These are phyloP conservation scores for Terebella lapidaria DNA, from an alignment of 2,888 invertebrate species.

Conservation along the genomic window DNA sequence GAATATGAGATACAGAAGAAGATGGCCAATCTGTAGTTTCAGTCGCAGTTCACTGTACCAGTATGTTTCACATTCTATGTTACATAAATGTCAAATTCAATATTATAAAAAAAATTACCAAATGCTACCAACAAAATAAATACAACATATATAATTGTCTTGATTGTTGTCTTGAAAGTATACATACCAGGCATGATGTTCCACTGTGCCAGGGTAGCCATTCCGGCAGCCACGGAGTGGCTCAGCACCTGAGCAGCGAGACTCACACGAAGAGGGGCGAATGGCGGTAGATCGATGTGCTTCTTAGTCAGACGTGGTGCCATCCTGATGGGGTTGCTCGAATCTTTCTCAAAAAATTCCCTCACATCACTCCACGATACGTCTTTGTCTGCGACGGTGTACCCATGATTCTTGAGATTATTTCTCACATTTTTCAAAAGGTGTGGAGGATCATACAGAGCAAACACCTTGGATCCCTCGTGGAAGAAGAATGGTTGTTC, in stretches of 20 bases:
- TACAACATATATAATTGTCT: too few species aligned
- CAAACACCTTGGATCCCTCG: not conserved
- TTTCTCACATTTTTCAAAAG: conserved; percentile 10
- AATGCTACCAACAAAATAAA: too few species aligned
- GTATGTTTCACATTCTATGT: too few species aligned
- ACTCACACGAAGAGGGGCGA: not conserved
- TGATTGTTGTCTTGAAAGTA: too few species aligned
- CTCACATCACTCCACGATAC: conserved; percentile 5
- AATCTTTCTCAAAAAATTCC: conserved; percentile 11
- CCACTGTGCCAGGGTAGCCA: too few species aligned
- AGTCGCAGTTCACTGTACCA: too few species aligned
- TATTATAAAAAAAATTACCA: too few species aligned
- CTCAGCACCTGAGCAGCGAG: conserved; percentile 11
- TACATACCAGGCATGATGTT: too few species aligned
- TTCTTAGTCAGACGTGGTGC: conserved; percentile 1
- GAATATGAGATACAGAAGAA: too few species aligned
- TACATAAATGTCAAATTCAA: too few species aligned
- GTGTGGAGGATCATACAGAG: conserved; percentile 13
- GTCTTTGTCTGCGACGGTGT: not conserved
- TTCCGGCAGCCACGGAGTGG: conserved; percentile 6
- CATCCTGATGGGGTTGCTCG: not conserved
- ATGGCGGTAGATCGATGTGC: not conserved
- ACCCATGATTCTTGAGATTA: conserved; percentile 9
- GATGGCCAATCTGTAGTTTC: too few species aligned
- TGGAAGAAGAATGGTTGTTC: conserved; percentile 5